Conservation (phyloP, 2,797 vertebrate genomes). For the Myotis findleyi region DNA sequence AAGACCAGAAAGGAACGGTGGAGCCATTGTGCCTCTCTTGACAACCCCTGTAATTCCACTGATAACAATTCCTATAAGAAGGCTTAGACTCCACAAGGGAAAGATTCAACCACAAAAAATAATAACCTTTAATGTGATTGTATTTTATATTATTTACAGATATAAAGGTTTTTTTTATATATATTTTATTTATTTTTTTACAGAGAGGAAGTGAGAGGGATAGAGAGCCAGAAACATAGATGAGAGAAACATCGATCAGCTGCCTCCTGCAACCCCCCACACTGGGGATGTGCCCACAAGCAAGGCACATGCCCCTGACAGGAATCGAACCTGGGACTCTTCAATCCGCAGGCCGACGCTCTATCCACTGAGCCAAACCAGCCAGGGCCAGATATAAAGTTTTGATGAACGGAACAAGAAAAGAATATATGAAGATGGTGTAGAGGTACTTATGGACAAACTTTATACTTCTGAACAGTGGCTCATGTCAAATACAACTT, state of each 20-base stretch:
- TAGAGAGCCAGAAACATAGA: no score
- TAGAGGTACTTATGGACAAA: background rate
- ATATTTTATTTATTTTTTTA: no score
- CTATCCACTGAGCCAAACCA: no score
- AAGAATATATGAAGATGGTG: background rate
- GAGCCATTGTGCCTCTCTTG: background rate
- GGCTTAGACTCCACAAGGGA: background rate
- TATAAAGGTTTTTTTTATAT: background rate
- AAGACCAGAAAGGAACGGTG: background rate
- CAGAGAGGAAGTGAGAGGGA: no score
- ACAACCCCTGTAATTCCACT: background rate
- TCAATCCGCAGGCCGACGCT: no score
- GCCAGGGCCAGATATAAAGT: background rate
- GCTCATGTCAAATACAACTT: background rate
- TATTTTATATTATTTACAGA: background rate
- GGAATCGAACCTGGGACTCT: no score
- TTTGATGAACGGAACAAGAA: background rate
- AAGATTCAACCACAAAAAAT: background rate
- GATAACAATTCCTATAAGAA: background rate
- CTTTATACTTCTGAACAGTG: background rate
- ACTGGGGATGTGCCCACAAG: no score
- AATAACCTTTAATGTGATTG: background rate
- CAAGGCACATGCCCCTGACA: no score
- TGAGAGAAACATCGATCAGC: no score
- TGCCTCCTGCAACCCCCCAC: no score